These are phyloP conservation scores for Eudorcas thomsonii DNA, from an alignment of 2,113 vertebrate species.

Conservation along the genomic window DNA sequence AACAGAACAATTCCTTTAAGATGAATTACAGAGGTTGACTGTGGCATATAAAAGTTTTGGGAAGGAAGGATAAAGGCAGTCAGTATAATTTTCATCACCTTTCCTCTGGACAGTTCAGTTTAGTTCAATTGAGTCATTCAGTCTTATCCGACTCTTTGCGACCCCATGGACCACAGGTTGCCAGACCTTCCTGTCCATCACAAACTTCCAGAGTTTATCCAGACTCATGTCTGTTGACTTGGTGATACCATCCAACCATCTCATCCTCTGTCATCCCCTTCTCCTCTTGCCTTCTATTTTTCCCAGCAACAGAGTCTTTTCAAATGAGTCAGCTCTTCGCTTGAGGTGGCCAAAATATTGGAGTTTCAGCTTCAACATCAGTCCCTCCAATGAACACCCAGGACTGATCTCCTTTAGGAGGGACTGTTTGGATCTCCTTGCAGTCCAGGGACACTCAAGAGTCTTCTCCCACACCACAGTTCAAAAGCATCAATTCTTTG, in stretches of 20 bases:
- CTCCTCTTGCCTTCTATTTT: background rate
- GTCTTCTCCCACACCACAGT: background rate
- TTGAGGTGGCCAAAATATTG: background rate
- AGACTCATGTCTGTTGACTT: background rate
- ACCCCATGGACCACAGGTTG: background rate
- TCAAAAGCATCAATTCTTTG: background rate
- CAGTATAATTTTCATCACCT: background rate
- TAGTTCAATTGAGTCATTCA: background rate
- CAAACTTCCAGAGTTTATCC: background rate
- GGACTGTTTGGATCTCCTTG: background rate
- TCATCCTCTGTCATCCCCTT: background rate
- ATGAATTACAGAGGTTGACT: background rate
- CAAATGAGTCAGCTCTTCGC: background rate
- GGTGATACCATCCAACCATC: background rate
- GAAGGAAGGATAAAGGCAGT: background rate
- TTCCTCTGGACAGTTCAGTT: background rate
- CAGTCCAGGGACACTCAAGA: background rate
- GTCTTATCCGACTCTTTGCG: fast-evolving
- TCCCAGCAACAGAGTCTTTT: background rate
- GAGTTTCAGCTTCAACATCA: background rate
- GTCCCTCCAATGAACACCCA: background rate
- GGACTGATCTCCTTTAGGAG: background rate
- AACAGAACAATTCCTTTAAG: background rate
- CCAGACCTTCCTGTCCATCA: background rate
- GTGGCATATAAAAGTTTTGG: background rate